Conservation (phyloP, 2,113 vertebrate species). For the Sceloporus tristichus region DNA sequence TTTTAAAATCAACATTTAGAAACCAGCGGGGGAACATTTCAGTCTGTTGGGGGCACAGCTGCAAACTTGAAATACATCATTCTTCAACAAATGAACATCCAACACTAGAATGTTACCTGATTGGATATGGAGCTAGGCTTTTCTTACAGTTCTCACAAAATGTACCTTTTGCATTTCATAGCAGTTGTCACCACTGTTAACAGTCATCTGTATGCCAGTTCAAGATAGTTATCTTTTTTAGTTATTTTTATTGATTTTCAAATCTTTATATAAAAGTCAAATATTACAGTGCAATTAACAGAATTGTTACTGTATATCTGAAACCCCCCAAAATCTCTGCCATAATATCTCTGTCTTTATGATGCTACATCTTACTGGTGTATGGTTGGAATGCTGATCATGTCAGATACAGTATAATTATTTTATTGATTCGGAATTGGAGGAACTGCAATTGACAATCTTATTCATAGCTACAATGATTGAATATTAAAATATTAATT, state of each 20-base stretch:
- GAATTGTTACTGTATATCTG: neutral
- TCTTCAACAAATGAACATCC: neutral
- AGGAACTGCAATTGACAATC: too few species aligned
- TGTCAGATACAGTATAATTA: neutral
- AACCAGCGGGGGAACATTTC: neutral
- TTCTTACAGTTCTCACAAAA: neutral
- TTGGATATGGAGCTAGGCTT: neutral
- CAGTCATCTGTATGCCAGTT: neutral
- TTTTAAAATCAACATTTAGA: conserved; percentile 1
- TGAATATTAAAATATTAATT: neutral
- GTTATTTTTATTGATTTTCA: too few species aligned
- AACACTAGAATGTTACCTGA: neutral
- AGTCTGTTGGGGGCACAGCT: neutral
- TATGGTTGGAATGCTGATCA: neutral
- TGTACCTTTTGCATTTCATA: neutral
- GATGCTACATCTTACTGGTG: neutral
- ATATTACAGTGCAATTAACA: too few species aligned
- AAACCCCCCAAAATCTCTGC: neutral
- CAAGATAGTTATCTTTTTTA: too few species aligned
- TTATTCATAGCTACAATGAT: neutral
- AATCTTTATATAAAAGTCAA: too few species aligned
- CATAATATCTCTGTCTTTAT: neutral
- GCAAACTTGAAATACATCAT: neutral
- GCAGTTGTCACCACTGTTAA: neutral
- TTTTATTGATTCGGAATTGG: neutral